Conservation (phyloP, 1,140 invertebrate species). For the Nilaparvata lugens region DNA sequence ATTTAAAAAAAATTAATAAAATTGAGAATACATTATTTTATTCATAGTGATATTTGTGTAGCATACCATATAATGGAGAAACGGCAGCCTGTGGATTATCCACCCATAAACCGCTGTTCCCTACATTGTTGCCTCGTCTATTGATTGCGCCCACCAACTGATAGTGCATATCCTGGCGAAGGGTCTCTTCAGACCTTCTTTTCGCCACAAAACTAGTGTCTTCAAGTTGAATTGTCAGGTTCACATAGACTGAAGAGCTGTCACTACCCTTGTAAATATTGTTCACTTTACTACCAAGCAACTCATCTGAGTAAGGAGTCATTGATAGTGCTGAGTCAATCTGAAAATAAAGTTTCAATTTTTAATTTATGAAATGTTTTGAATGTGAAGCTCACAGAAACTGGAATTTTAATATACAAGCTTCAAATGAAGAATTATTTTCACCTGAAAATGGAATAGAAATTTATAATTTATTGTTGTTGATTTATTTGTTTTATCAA, state of each 20-base stretch:
- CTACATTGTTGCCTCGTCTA: conserved; percentile 73
- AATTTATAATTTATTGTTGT: too few species aligned
- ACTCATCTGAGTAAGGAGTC: conserved; percentile 79
- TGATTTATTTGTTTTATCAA: too few species aligned
- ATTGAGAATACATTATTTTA: too few species aligned
- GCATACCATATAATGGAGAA: conserved; percentile 50
- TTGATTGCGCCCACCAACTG: conserved; percentile 77
- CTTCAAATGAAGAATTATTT: too few species aligned
- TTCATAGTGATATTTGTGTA: too few species aligned
- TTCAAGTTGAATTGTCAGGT: conserved; percentile 67
- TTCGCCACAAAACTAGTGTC: conserved; percentile 38
- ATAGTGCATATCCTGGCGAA: conserved; percentile 62
- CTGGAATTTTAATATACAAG: too few species aligned
- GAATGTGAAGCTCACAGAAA: too few species aligned
- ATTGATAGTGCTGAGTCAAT: conserved; percentile 81
- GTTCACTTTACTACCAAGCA: conserved; percentile 70
- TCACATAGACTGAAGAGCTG: conserved; percentile 56
- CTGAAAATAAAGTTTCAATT: conserved; percentile 37
- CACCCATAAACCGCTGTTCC: conserved; percentile 72
- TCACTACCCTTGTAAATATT: conserved; percentile 57
- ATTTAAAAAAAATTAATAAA: too few species aligned
- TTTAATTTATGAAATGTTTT: too few species aligned
- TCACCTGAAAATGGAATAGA: too few species aligned
- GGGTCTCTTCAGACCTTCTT: conserved; percentile 42
- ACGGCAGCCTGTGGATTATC: conserved; percentile 67